Evolutionary conservation across 2,797 vertebrate species (phyloP).

Genomic region (Triplophysa yarkandensis): DNA sequence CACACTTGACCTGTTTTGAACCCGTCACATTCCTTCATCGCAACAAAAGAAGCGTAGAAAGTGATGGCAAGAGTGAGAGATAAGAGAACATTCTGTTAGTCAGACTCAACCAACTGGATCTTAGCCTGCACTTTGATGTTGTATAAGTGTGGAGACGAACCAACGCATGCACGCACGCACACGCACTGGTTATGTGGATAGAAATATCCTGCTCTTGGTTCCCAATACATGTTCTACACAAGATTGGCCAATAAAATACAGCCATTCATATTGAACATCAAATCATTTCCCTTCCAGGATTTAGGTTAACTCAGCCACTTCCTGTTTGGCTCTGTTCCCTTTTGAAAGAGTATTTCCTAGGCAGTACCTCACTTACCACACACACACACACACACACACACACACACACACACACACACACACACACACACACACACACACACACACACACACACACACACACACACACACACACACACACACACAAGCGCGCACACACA

Average conservation of each 20-base stretch:
- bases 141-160: background rate
- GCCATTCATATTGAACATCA: background rate
- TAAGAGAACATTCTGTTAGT: slow-evolving; percentile 13
- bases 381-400: background rate
- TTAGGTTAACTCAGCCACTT: slow-evolving; percentile 31
- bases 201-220: no score
- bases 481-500: background rate
- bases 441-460: background rate
- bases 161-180: background rate
- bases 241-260: background rate
- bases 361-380: slow-evolving; percentile 1
- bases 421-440: background rate
- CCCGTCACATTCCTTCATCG: background rate
- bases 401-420: background rate
- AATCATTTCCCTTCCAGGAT: slow-evolving; percentile 24
- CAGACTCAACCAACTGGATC: slow-evolving; percentile 1
- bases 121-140: background rate
- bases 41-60: background rate
- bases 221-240: background rate
- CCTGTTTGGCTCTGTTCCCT: slow-evolving; percentile 33
- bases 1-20: background rate
- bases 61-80: background rate
- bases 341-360: slow-evolving; percentile 15
- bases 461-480: background rate
- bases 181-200: no score